A percentile compares a stretch with the other conserved stretches of the same genome.
These are phyloP conservation scores for Ptychodera flava DNA, from an alignment of 35 echinoderm and acorn worm species.

Conservation along the genomic window DNA sequence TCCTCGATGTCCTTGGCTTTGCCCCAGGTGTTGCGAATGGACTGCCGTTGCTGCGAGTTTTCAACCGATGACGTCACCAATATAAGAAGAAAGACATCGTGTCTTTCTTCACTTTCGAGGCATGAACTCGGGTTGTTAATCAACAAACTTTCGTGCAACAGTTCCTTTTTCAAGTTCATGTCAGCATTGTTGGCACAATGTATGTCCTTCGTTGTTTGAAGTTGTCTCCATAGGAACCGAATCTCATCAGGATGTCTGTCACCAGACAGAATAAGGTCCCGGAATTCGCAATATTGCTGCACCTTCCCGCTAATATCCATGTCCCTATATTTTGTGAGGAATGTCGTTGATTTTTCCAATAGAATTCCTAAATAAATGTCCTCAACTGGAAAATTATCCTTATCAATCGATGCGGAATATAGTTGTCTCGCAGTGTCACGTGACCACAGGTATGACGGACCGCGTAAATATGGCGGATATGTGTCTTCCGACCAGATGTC, in stretches of 20 bases:
- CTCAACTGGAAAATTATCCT: not conserved
- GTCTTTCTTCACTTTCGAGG: no score
- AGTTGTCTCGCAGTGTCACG: constrained; percentile 18
- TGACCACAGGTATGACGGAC: constrained; percentile 44
- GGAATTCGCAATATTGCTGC: not conserved
- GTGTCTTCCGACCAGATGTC: constrained; percentile 24
- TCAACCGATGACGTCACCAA: not conserved
- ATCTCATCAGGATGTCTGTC: not conserved
- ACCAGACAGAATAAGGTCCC: not conserved
- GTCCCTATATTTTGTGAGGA: not conserved
- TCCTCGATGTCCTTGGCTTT: not conserved
- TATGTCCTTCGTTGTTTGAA: no score
- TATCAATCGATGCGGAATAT: not conserved
- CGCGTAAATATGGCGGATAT: constrained; percentile 37
- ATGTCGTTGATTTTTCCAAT: not conserved
- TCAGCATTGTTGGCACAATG: no score
- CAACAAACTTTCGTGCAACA: no score
- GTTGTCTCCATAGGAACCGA: not conserved
- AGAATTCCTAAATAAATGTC: not conserved
- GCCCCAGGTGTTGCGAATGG: not conserved
- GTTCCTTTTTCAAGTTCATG: no score
- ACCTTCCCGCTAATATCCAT: not conserved
- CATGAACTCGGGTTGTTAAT: no score
- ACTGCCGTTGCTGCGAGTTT: not conserved
- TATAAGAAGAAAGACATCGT: not conserved